phyloP scores from a whole-genome alignment of 37 sponge, comb jelly and placozoan genomes.

The Geodia barretti region DNA sequence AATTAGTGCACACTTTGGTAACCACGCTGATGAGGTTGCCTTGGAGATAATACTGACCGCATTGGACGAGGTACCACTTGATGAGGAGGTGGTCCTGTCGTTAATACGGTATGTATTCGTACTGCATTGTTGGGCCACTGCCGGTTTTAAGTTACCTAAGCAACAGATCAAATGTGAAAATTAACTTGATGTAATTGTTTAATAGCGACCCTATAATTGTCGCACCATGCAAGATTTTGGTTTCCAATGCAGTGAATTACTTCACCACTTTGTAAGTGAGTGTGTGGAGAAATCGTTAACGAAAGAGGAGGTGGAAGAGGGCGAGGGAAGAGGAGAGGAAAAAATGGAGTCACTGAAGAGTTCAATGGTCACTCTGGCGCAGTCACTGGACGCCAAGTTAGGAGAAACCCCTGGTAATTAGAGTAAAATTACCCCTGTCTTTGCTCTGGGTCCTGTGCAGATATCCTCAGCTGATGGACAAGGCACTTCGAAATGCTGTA shows the following conservation, averaged over 20 bases:
- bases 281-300: conserved; percentile 8
- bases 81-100: conserved; percentile 6
- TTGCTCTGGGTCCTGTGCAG: conserved; percentile 6
- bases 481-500: conserved; percentile 19
- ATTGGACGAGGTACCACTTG: conserved; percentile 18
- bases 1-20: conserved; percentile 15
- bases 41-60: background rate
- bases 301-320: background rate
- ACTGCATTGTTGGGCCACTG: background rate
- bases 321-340: background rate
- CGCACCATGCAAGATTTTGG: no score
- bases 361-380: conserved; percentile 6
- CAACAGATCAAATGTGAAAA: no score
- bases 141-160: no score
- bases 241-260: conserved; percentile 12
- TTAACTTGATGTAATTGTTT: no score
- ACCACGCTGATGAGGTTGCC: background rate
- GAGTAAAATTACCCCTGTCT: no score
- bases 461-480: conserved; percentile 52
- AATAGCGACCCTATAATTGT: no score
- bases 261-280: conserved; percentile 2
- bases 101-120: conserved; percentile 20
- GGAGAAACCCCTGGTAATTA: background rate
- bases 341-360: background rate
- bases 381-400: conserved; percentile 44